phyloP scores from a whole-genome alignment of 2,888 invertebrate genomes.

The Sceliomorpha sp. region DNA sequence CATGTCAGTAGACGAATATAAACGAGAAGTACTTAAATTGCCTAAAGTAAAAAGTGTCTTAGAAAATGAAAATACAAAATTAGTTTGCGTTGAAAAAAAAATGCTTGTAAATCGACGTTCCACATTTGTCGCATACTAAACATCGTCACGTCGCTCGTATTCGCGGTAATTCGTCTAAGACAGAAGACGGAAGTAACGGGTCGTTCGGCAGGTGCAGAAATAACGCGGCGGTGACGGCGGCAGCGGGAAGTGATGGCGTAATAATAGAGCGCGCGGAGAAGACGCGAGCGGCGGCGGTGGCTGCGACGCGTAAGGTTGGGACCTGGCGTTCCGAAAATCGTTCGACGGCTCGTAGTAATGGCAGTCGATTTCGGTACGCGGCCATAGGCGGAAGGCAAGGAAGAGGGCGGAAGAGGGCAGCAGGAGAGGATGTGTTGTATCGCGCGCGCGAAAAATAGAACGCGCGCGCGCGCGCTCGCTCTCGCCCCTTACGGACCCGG shows the following conservation, averaged over 20 bases:
- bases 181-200: constrained; percentile 61
- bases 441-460: constrained; percentile 51
- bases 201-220: constrained; percentile 63
- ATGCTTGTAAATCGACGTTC: too few relatives aligned
- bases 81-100: too few relatives aligned
- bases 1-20: too few relatives aligned
- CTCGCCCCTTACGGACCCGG: constrained; percentile 43
- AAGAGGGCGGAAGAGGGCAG: too few relatives aligned
- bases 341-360: constrained; percentile 18
- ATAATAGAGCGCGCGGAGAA: constrained; percentile 58
- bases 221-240: constrained; percentile 51
- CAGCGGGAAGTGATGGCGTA: constrained; percentile 51
- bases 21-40: too few relatives aligned
- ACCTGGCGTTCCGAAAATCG: too few relatives aligned
- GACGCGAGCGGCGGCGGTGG: constrained; percentile 18
- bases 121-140: too few relatives aligned
- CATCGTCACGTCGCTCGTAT: too few relatives aligned
- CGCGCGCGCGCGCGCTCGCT: constrained; percentile 34
- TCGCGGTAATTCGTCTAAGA: constrained; percentile 46
- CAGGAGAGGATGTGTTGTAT: constrained; percentile 27
- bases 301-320: constrained; percentile 9
- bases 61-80: too few relatives aligned
- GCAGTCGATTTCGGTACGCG: constrained; percentile 33
- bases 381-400: constrained; percentile 48
- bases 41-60: too few relatives aligned